These are phyloP conservation scores for Drosophila nigromelanica DNA, from an alignment of 1,140 invertebrate species.

Conservation along the genomic window DNA sequence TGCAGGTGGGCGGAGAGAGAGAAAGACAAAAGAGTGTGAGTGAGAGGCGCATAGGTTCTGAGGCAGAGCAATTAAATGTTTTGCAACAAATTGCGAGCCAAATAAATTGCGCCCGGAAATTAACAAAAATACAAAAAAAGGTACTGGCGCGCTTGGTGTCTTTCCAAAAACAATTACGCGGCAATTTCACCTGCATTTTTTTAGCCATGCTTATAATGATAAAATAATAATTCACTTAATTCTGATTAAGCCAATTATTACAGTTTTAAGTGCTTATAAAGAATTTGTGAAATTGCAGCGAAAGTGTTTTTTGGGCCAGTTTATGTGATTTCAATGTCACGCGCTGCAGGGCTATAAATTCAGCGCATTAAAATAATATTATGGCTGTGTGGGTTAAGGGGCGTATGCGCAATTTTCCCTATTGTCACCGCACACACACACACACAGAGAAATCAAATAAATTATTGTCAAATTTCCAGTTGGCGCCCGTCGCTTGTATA, in stretches of 20 bases:
- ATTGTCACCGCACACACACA: constrained; percentile 19
- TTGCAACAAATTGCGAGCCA: constrained; percentile 71
- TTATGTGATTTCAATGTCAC: constrained; percentile 26
- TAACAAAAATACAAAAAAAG: constrained; percentile 62
- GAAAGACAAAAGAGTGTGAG: constrained; percentile 9
- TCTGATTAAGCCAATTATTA: too few relatives aligned
- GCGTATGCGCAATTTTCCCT: constrained; percentile 46
- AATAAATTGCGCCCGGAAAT: constrained; percentile 76
- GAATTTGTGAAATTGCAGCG: constrained; percentile 17
- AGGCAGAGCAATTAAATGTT: constrained; percentile 76
- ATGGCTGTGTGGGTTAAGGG: constrained; percentile 28
- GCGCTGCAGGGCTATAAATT: constrained; percentile 58
- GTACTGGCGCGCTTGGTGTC: constrained; percentile 10
- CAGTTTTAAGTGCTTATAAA: neutral
- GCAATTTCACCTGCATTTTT: neutral
- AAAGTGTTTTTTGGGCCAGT: constrained; percentile 33
- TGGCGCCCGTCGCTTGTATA: constrained; percentile 37
- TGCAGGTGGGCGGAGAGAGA: constrained; percentile 51
- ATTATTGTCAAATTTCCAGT: constrained; percentile 82
- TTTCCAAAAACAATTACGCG: constrained; percentile 33
- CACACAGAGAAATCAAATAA: constrained; percentile 68
- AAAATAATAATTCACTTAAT: too few relatives aligned
- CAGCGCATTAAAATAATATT: constrained; percentile 78
- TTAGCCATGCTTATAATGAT: too few relatives aligned
- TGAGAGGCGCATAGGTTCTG: constrained; percentile 16